Base-by-base conservation (phyloP, 1,140 invertebrate genomes). In the Xylocopa sonorina region DNA sequence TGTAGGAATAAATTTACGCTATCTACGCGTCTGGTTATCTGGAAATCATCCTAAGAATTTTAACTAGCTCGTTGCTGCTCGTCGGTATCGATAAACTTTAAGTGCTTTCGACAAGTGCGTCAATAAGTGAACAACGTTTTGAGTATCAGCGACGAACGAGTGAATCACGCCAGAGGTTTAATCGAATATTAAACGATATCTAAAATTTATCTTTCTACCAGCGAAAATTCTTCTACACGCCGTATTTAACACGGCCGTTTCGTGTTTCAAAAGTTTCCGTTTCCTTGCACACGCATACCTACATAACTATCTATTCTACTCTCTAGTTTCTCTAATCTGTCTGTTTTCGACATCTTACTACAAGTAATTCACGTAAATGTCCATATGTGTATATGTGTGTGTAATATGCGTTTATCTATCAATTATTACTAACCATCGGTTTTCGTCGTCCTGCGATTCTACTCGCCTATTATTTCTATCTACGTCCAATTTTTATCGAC, bases 151-250 rank as follows among this genome's bases (percentile, higher is more conserved):
- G 38, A 24, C 32, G 34, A n/a, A n/a, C 9, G 0, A 34, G 9
- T 21, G 48, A 18, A 57, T 9, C 73, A 68, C 29, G 63, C 63
- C 73, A 68, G 73, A 29, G 73, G 73, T 57, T 55, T n/a, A 34
- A 24, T 68, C 27, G 32, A 50, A 72, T 29, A 18, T n/a, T n/a
- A 18, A 63, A 75, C 6, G 10, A 55, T 34, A 18, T 3, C 63
- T 76, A 76, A 32, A 55, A 34, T 57, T 46, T 32, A n/a, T 43
- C n/a, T 16, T 7, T 2, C 29, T 62, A 57, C 2, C 16, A 34
- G 27, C 16, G 21, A 72, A 60, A 73, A 21, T 62, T n/a, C 7
- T 1, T 9, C 43, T 63, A 50, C 12, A 27, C 21, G 38, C 21
- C 27, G 18, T 29, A 12, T 34, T 34, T 7, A 14, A 38, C n/a